These are phyloP conservation scores for Scaptomyza montana DNA, from an alignment of 1,140 invertebrate species.

Conservation along the genomic window DNA sequence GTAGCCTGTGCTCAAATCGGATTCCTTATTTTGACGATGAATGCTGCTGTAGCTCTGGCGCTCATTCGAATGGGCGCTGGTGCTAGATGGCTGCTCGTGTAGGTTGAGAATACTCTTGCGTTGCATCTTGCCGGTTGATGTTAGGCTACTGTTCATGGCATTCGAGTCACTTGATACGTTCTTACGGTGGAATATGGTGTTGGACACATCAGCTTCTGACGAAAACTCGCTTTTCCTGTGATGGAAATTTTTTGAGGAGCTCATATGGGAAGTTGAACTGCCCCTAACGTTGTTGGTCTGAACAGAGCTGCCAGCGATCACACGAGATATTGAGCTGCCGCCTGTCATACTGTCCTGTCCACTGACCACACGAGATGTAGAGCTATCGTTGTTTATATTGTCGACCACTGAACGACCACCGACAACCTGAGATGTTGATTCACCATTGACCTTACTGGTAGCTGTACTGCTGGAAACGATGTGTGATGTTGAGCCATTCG, in stretches of 20 bases:
- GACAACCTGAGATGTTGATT: conserved; percentile 26
- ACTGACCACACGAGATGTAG: conserved; percentile 9
- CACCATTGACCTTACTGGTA: conserved; percentile 41
- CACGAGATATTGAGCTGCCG: conserved; percentile 14
- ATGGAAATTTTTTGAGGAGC: conserved; percentile 74
- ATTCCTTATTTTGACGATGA: conserved; percentile 87
- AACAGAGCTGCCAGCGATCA: conserved; percentile 24
- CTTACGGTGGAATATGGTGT: conserved; percentile 91
- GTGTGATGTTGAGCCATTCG: conserved; percentile 36
- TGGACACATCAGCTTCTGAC: conserved; percentile 89
- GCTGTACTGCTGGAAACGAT: conserved; percentile 13
- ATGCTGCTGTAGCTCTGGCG: conserved; percentile 90
- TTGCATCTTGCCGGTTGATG: conserved; percentile 90
- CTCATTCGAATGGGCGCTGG: conserved; percentile 83
- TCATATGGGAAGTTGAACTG: conserved; percentile 37
- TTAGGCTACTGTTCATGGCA: conserved; percentile 85
- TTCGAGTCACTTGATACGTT: conserved; percentile 82
- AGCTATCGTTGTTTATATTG: conserved; percentile 9
- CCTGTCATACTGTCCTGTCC: conserved; percentile 8
- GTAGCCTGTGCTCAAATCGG: conserved; percentile 57
- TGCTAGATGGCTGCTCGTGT: conserved; percentile 86
- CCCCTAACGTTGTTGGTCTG: conserved; percentile 29
- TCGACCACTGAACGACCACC: conserved; percentile 8
- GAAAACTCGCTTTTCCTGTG: conserved; percentile 90
- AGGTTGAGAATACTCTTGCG: conserved; percentile 91